Percentiles rank a stretch among this genome's conserved stretches.
These are phyloP conservation scores for Heteromormyrus szaboi DNA, from an alignment of 2,797 vertebrate species.

Conservation along the genomic window DNA sequence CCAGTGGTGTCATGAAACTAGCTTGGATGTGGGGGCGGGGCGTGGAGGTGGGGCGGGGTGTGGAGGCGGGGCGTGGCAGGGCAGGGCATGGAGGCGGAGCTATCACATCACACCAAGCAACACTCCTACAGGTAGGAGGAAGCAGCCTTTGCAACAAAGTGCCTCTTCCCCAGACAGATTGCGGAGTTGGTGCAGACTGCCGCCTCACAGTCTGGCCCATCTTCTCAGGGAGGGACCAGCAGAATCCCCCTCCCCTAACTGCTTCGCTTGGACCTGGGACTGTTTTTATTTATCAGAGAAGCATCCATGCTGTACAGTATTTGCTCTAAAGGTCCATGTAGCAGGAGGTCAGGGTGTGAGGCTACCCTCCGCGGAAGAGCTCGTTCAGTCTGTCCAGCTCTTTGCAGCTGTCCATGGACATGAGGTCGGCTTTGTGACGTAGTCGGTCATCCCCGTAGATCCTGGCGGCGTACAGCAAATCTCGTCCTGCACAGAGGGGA, in stretches of 20 bases:
- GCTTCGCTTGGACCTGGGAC: neutral
- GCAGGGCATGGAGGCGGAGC: neutral
- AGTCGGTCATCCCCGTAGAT: slow-evolving; percentile 90
- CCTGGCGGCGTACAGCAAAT: slow-evolving; percentile 88
- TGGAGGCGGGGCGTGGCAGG: too few relatives aligned
- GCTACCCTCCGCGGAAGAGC: slow-evolving; percentile 88
- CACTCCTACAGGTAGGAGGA: neutral
- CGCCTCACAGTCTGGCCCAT: neutral
- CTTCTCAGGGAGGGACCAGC: slow-evolving; percentile 28
- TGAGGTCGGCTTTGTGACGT: slow-evolving; percentile 83
- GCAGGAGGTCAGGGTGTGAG: slow-evolving; percentile 22
- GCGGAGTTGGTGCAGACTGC: slow-evolving; percentile 20
- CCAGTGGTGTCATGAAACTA: neutral
- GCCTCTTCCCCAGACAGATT: neutral
- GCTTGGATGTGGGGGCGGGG: neutral
- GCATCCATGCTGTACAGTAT: slow-evolving; percentile 42
- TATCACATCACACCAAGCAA: neutral
- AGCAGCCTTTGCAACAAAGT: neutral
- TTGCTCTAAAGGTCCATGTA: slow-evolving; percentile 38
- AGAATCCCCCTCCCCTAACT: neutral
- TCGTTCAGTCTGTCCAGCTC: slow-evolving; percentile 88
- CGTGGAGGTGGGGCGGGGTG: too few relatives aligned
- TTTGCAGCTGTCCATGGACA: slow-evolving; percentile 95
- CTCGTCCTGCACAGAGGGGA: slow-evolving; percentile 69
- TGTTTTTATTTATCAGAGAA: slow-evolving; percentile 36